phyloP scores from a whole-genome alignment of 2,797 vertebrate genomes.

The Parauchenoglanis punctatus region DNA sequence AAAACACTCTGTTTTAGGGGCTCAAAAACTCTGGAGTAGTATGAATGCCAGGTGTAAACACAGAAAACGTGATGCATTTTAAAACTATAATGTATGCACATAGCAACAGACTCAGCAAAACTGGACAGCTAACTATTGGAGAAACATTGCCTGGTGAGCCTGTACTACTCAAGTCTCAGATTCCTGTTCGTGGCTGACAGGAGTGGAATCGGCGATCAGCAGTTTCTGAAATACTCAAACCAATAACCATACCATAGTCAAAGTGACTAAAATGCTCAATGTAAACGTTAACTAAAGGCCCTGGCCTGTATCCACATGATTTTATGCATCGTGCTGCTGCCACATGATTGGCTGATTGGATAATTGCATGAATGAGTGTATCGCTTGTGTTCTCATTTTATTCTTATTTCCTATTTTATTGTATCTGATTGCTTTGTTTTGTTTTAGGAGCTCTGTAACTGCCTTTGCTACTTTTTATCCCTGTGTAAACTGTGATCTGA shows the following conservation, averaged over 20 bases:
- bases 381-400: neutral
- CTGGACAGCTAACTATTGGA: neutral
- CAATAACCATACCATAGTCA: neutral
- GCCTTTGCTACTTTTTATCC: conserved; percentile 4
- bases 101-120: neutral
- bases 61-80: no score
- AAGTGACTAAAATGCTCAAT: neutral
- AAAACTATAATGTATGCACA: no score
- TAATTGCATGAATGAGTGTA: neutral
- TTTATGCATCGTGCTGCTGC: neutral
- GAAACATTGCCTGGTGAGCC: neutral
- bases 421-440: neutral
- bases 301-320: neutral
- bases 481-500: neutral
- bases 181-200: neutral
- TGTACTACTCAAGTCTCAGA: neutral
- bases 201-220: neutral
- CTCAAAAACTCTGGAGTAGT: no score
- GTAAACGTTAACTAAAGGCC: neutral
- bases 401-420: neutral
- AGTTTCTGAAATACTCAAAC: neutral
- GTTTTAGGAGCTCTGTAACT: neutral
- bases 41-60: no score
- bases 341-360: neutral
- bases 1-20: no score